phyloP scores from a whole-genome alignment of 2,113 vertebrate species.

The Myrmophylax atrothorax region DNA sequence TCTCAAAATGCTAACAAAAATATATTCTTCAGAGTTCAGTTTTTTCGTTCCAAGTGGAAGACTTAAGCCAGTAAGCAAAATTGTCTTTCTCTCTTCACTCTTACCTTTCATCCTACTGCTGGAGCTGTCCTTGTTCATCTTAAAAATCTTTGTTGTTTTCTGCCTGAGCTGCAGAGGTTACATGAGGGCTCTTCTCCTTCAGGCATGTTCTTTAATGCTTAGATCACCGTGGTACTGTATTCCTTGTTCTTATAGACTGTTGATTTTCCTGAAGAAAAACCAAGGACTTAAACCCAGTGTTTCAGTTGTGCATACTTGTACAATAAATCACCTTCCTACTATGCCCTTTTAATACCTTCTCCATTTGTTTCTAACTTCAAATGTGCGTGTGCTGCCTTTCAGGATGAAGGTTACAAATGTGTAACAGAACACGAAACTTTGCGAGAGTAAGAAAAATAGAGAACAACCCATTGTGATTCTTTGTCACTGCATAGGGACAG shows the following conservation, averaged over 20 bases:
- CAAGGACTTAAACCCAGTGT: background rate
- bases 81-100: background rate
- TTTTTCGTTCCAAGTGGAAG: background rate
- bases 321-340: background rate
- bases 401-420: background rate
- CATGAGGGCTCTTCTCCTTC: background rate
- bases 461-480: accelerated
- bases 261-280: background rate
- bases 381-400: background rate
- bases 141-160: background rate
- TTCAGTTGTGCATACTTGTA: background rate
- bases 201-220: background rate
- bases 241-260: background rate
- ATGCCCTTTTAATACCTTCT: background rate
- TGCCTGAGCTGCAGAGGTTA: background rate
- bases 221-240: accelerated
- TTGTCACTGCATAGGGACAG: background rate
- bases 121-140: background rate
- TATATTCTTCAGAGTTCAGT: background rate
- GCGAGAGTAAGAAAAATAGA: background rate
- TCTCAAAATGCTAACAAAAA: background rate
- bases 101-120: background rate
- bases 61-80: background rate
- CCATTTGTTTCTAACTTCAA: background rate
- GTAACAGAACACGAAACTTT: background rate